Conservation (phyloP, 2,888 invertebrate genomes). For the Tanypteryx hageni region DNA sequence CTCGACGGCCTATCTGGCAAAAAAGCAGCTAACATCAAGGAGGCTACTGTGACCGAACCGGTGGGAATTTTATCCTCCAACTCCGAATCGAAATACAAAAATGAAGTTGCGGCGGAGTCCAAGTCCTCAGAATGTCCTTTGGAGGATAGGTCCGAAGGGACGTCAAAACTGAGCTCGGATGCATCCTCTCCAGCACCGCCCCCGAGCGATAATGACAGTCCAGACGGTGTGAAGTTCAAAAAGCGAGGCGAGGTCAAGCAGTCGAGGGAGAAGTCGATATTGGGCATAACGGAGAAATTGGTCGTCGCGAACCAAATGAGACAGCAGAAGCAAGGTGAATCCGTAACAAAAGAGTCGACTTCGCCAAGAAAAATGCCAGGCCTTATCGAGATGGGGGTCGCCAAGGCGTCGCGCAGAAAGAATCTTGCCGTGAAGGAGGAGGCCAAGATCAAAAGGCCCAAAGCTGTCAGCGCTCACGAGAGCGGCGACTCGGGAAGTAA, state of each 20-base stretch:
- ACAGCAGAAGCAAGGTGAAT: slow-evolving; percentile 30
- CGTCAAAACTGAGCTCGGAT: background rate
- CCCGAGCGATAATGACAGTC: background rate
- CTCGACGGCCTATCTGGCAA: too few species aligned
- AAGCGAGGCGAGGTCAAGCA: slow-evolving; percentile 41
- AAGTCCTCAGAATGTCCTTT: too few species aligned
- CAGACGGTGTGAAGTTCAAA: slow-evolving; percentile 43
- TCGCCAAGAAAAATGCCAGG: slow-evolving; percentile 49
- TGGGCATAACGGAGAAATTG: slow-evolving; percentile 46
- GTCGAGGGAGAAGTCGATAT: slow-evolving; percentile 37
- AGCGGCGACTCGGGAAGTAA: background rate
- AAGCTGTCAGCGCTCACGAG: background rate
- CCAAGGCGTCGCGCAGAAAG: slow-evolving; percentile 49
- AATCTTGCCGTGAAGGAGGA: slow-evolving; percentile 46
- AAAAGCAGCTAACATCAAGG: too few species aligned
- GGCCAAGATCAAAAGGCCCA: slow-evolving; percentile 34
- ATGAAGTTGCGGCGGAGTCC: too few species aligned
- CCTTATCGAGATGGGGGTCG: slow-evolving; percentile 38
- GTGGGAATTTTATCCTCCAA: too few species aligned
- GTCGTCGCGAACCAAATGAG: slow-evolving; percentile 53
- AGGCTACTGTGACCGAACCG: too few species aligned
- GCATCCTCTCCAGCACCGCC: background rate
- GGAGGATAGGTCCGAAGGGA: background rate
- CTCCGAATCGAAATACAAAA: too few species aligned
- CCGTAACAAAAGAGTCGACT: background rate